Evolutionary conservation across 1,140 invertebrate genomes (phyloP).

Genomic region (Harpegnathos saltator): DNA sequence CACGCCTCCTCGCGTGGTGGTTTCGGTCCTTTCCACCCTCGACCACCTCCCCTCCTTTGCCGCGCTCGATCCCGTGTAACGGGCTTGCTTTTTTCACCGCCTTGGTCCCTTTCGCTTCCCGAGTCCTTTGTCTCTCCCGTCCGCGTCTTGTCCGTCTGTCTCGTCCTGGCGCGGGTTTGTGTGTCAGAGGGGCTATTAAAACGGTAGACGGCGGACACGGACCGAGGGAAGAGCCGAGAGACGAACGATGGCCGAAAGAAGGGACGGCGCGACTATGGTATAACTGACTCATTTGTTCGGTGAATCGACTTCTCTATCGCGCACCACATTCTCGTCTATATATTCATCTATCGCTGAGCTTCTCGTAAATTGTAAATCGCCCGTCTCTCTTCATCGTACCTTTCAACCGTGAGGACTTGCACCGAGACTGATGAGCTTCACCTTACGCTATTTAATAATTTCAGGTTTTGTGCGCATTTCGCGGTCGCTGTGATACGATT

Average conservation of each 20-base stretch:
- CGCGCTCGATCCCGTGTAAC: slow-evolving; percentile 60
- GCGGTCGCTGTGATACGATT: too few species aligned
- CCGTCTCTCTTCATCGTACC: too few species aligned
- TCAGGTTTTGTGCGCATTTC: too few species aligned
- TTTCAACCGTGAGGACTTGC: too few species aligned
- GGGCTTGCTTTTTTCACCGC: slow-evolving; percentile 52
- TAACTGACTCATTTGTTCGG: slow-evolving; percentile 80
- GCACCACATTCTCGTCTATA: slow-evolving; percentile 43
- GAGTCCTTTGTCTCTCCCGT: slow-evolving; percentile 55
- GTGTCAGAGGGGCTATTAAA: slow-evolving; percentile 73
- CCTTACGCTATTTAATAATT: too few species aligned
- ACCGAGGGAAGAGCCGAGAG: slow-evolving; percentile 58
- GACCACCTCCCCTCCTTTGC: slow-evolving; percentile 28
- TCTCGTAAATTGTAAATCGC: slow-evolving; percentile 17
- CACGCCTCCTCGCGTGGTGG: slow-evolving; percentile 75
- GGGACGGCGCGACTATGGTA: slow-evolving; percentile 50
- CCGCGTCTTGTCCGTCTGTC: slow-evolving; percentile 49
- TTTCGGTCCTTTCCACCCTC: slow-evolving; percentile 59
- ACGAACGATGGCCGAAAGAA: slow-evolving; percentile 56
- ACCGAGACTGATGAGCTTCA: too few species aligned
- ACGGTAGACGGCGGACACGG: slow-evolving; percentile 58
- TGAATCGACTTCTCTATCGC: slow-evolving; percentile 75
- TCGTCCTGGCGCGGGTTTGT: slow-evolving; percentile 57
- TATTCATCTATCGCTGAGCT: slow-evolving; percentile 46
- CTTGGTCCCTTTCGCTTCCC: slow-evolving; percentile 58